phyloP scores from a whole-genome alignment of 2,113 vertebrate genomes.

The Notechis scutatus region DNA sequence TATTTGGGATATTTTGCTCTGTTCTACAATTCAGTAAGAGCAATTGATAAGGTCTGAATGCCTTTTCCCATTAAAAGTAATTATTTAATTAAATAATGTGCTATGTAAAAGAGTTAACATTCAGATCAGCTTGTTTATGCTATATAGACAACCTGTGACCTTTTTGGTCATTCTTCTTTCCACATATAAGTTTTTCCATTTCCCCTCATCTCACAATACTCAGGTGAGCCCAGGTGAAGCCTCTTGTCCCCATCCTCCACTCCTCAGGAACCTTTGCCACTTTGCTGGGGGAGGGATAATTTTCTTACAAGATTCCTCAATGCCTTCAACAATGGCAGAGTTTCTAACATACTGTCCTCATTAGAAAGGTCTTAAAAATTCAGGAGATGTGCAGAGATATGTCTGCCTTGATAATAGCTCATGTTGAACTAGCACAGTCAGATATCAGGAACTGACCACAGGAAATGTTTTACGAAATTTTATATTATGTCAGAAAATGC shows the following conservation, averaged over 20 bases:
- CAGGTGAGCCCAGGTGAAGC: not conserved
- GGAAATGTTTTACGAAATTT: not conserved
- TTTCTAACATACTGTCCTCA: not conserved
- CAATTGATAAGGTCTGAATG: too few species aligned
- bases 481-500: not conserved
- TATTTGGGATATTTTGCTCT: too few species aligned
- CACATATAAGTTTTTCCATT: not conserved
- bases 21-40: too few species aligned
- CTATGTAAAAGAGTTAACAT: not conserved
- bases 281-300: not conserved
- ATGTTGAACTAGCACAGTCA: not conserved
- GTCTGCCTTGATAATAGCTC: not conserved
- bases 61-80: too few species aligned
- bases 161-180: not conserved
- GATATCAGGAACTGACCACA: not conserved
- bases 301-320: not conserved
- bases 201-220: not conserved
- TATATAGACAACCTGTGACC: not conserved
- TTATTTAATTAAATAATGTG: not conserved
- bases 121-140: not conserved
- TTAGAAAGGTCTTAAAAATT: not conserved
- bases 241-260: not conserved
- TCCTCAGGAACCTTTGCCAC: not conserved
- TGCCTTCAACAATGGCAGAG: not conserved
- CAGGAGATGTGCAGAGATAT: not conserved